Base-by-base conservation (phyloP, 1,140 invertebrate genomes). In the Heterodera carotae region DNA sequence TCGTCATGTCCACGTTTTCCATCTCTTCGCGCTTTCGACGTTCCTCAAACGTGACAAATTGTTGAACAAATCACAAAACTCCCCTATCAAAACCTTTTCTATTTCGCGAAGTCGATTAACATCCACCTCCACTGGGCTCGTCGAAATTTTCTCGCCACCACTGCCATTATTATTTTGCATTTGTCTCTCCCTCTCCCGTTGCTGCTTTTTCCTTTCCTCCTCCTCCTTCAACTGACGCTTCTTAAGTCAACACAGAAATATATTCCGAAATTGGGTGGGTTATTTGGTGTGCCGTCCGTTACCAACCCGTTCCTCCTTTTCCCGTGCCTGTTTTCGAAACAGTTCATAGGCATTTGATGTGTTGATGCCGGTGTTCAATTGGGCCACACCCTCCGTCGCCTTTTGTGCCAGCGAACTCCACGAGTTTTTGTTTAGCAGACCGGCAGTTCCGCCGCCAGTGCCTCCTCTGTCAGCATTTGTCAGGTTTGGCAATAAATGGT, bases 1-100 rank as follows among this genome's bases (percentile, higher is more conserved):
- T 77, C 22, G 70, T 83, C 36, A 83, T 80, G 34, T 75, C 70
- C 27, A 82, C 80, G 39, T 81, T 56, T 25, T 81, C 72, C 68
- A 79, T 79, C n/a, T 67, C 78, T 34, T 85, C 82, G 33, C 83
- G 82, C 66, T 78, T 80, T 31, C 80, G 81, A n/a, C 80, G 75
- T 34, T 82, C 74, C 79, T 85, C 15, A 66, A 31, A n/a, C 27
- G 31, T 56, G 34, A 10, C 7, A 84, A 33, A 66, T 76, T 43
- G 2, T 27, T 15, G n/a, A n/a, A n/a, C n/a, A n/a, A n/a, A n/a
- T 12, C 43, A 60, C 48, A 72, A 29, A 18, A n/a, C n/a, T 39
- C 34, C 18, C 12, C 48, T 18, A 31, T 10, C 0, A 60, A 22
- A 39, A 82, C 81, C 69, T 75, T 80, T 39, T 84, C 81, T 25